Evolutionary conservation across 1,140 invertebrate genomes (phyloP).

Genomic region (Meloidogyne floridensis): DNA sequence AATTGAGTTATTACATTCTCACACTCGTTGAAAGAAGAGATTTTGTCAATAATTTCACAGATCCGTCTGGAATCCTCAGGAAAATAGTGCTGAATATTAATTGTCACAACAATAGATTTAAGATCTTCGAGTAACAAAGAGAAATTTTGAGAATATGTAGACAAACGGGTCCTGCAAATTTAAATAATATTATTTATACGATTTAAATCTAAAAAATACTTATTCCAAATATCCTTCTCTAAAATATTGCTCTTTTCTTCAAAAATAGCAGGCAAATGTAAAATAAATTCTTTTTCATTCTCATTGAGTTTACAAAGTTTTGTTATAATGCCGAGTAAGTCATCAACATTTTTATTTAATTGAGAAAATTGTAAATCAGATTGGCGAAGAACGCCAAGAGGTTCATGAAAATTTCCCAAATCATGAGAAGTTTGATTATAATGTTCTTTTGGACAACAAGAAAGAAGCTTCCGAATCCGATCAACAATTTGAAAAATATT

Average conservation of each 20-base stretch:
- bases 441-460: slow-evolving; percentile 19
- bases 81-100: neutral
- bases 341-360: neutral
- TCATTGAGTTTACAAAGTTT: neutral
- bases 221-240: neutral
- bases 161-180: neutral
- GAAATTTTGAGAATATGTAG: neutral
- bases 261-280: neutral
- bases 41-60: neutral
- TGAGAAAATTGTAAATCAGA: neutral
- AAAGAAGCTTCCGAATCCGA: neutral
- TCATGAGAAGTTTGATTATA: neutral
- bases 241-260: neutral
- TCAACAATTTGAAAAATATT: slow-evolving; percentile 11
- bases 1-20: neutral
- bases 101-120: neutral
- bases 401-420: slow-evolving; percentile 9
- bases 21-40: neutral
- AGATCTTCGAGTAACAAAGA: neutral
- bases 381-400: neutral
- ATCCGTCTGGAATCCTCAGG: neutral
- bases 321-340: neutral
- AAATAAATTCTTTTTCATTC: neutral
- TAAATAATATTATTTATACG: neutral
- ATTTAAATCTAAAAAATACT: neutral